Evolutionary conservation across 2,113 vertebrate genomes (phyloP).

Genomic region (Hirundichthys speculiger): DNA sequence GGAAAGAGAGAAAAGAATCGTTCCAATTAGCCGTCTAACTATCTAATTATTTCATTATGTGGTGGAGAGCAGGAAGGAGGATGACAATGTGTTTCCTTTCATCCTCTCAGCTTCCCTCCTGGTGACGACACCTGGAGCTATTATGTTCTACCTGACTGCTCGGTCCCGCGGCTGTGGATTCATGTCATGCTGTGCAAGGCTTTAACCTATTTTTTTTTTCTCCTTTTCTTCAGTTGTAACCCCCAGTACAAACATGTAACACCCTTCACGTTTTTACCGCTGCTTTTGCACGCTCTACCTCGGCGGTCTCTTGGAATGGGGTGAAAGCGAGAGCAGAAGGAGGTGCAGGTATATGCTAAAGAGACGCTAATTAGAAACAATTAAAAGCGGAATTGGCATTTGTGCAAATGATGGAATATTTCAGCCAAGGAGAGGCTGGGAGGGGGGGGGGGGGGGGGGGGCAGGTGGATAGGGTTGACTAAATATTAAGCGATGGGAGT

Average conservation of each 20-base stretch:
- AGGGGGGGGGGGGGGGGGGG: background rate
- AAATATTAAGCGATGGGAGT: constrained; percentile 32
- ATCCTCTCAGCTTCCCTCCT: constrained; percentile 24
- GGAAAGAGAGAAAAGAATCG: constrained; percentile 49
- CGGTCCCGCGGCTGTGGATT: background rate
- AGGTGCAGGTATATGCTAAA: constrained; percentile 28
- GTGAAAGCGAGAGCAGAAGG: constrained; percentile 1
- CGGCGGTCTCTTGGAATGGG: background rate
- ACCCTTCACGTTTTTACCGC: background rate
- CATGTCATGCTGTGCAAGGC: background rate
- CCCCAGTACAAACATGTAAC: background rate
- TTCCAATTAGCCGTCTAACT: constrained; percentile 68
- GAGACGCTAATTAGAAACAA: constrained; percentile 60
- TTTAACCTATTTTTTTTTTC: background rate
- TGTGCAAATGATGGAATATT: constrained; percentile 10
- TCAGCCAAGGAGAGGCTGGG: background rate
- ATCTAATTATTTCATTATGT: constrained; percentile 73
- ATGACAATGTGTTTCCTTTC: constrained; percentile 53
- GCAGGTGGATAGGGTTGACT: constrained; percentile 5
- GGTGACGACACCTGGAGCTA: constrained; percentile 51
- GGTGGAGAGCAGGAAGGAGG: constrained; percentile 66
- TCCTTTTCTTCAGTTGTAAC: background rate
- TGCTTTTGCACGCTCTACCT: background rate
- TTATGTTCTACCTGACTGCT: constrained; percentile 18
- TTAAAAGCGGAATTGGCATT: constrained; percentile 38